phyloP scores from a whole-genome alignment of 2,888 invertebrate species.

The Eupithecia abbreviata region DNA sequence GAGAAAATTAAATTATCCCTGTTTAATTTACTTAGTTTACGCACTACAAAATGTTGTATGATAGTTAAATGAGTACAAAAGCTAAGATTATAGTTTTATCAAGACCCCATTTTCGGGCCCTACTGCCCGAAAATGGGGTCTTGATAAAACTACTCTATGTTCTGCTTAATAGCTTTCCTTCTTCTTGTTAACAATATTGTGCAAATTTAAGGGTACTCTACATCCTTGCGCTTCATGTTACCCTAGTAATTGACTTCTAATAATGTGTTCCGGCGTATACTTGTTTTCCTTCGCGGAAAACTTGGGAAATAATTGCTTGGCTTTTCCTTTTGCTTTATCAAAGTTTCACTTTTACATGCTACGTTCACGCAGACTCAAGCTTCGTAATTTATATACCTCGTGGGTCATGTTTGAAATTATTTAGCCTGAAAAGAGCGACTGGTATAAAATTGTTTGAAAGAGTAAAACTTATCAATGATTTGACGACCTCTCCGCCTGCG shows the following conservation, averaged over 20 bases:
- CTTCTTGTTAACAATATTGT: conserved; percentile 17
- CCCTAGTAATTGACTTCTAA: conserved; percentile 34
- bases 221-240: conserved; percentile 23
- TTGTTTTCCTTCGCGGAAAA: conserved; percentile 21
- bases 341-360: conserved; percentile 1
- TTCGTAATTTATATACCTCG: neutral
- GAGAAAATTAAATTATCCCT: no score
- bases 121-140: no score
- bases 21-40: no score
- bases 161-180: neutral
- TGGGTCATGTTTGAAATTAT: neutral
- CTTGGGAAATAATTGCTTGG: conserved; percentile 4
- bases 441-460: neutral
- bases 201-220: conserved; percentile 26
- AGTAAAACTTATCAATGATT: neutral
- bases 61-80: no score
- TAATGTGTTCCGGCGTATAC: conserved; percentile 23
- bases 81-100: no score
- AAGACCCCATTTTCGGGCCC: neutral
- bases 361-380: neutral
- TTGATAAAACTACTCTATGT: neutral
- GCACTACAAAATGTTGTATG: no score
- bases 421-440: neutral
- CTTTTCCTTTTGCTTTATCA: neutral
- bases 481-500: no score